Evolutionary conservation across 30 jellyfish, hydroid and myxozoan species (phyloP).

Genomic region (Aurelia aurita complex sp. Pacific): DNA sequence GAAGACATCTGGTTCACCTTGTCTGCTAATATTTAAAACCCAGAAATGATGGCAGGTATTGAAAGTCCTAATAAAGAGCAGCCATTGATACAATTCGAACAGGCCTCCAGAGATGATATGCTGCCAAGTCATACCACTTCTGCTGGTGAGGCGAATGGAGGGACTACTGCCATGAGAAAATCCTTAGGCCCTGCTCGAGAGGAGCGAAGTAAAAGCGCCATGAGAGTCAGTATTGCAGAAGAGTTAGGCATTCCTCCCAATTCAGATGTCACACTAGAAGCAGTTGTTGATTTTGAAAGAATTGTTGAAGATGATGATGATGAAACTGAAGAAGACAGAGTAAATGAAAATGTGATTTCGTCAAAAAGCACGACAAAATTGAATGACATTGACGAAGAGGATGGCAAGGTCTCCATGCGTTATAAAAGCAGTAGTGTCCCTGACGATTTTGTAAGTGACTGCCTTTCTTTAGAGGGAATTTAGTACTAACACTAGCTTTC

Average conservation of each 20-base stretch:
- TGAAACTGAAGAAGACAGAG: slow-evolving; percentile 13
- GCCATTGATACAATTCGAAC: too few species aligned
- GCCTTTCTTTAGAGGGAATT: too few species aligned
- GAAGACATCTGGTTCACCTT: too few species aligned
- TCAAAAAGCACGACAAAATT: background rate
- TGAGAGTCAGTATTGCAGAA: slow-evolving; percentile 18
- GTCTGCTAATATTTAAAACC: too few species aligned
- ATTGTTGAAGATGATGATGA: background rate
- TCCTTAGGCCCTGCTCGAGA: background rate
- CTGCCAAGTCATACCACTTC: too few species aligned
- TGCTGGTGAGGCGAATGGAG: too few species aligned
- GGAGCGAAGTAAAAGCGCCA: slow-evolving; percentile 22
- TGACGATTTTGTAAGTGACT: slow-evolving; percentile 44
- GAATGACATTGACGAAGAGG: background rate
- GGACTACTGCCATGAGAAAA: too few species aligned
- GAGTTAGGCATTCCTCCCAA: slow-evolving; percentile 39
- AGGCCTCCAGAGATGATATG: too few species aligned
- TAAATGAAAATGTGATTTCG: background rate
- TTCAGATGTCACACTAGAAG: slow-evolving; percentile 45
- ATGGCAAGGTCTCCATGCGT: background rate
- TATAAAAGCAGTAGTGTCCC: slow-evolving; percentile 27
- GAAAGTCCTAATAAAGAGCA: too few species aligned
- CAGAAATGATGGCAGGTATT: too few species aligned
- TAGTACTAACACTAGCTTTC: background rate
- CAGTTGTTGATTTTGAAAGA: slow-evolving; percentile 32